Conservation (phyloP, 1,140 invertebrate genomes). For the Hypsibius dujardini region DNA sequence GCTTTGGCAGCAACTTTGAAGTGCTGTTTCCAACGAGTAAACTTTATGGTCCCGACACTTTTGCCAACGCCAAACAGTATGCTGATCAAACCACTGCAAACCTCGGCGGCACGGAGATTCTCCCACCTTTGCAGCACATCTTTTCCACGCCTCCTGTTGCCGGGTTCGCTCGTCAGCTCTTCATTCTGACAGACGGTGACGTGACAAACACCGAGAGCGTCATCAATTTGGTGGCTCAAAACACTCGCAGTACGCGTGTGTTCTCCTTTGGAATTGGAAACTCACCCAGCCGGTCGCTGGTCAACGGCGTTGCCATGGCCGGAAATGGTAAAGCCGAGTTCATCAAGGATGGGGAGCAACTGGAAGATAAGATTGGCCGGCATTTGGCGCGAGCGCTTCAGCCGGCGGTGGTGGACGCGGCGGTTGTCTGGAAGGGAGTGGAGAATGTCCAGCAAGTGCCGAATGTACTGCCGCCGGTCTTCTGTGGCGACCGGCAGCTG, state of each 20-base stretch:
- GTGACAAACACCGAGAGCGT: background rate
- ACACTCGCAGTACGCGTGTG: background rate
- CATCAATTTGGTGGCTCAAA: background rate
- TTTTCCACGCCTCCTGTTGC: background rate
- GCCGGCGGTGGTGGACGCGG: background rate
- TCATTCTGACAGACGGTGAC: background rate
- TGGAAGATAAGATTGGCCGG: no score
- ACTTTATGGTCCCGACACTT: background rate
- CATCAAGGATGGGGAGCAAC: background rate
- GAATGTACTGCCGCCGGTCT: background rate
- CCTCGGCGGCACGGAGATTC: background rate
- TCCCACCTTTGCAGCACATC: background rate
- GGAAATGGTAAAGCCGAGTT: constrained; percentile 6
- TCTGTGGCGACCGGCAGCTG: background rate
- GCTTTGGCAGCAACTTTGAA: background rate
- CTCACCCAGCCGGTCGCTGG: background rate
- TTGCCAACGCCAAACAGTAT: background rate
- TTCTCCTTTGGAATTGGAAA: background rate
- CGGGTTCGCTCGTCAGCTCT: background rate
- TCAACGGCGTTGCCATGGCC: constrained; percentile 4
- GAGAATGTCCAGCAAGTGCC: background rate
- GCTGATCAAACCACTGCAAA: background rate
- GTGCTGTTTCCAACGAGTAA: background rate
- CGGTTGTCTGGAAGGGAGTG: background rate
- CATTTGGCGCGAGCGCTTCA: no score